Percentiles rank a stretch among this genome's conserved stretches.
Evolutionary conservation across 2,113 vertebrate species (phyloP).

Genomic region (Anarrhichthys ocellatus): DNA sequence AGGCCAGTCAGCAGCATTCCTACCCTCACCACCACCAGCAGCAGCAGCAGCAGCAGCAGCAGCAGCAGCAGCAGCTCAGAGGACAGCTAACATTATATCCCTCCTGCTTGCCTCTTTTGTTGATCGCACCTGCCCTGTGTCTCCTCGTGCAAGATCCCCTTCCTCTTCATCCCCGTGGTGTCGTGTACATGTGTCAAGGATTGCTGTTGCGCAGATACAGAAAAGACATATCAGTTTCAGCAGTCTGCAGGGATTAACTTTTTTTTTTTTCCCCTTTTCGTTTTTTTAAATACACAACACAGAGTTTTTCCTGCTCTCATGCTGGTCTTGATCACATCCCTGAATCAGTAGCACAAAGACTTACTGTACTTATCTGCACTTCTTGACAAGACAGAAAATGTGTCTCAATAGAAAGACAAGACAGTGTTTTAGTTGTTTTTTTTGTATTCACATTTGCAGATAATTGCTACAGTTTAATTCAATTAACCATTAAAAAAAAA

Average conservation of each 20-base stretch:
- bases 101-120: conserved; percentile 67
- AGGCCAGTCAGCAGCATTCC: conserved; percentile 67
- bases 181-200: conserved; percentile 62
- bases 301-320: conserved; percentile 12
- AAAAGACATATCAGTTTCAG: conserved; percentile 35
- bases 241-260: conserved; percentile 11
- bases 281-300: neutral
- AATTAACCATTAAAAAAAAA: neutral
- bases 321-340: conserved; percentile 23
- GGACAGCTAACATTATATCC: conserved; percentile 50
- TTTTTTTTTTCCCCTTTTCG: neutral
- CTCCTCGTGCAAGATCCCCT: conserved; percentile 58
- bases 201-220: conserved; percentile 62
- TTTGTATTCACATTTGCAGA: conserved; percentile 31
- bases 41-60: conserved; percentile 13
- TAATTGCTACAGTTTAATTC: neutral
- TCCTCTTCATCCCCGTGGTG: conserved; percentile 53
- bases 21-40: conserved; percentile 4
- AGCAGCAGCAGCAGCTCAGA: conserved; percentile 41
- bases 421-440: neutral
- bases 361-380: conserved; percentile 55
- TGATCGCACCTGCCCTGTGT: conserved; percentile 35
- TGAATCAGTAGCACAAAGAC: conserved; percentile 13
- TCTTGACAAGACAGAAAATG: conserved; percentile 36
- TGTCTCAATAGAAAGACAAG: conserved; percentile 21